Evolutionary conservation across 2,888 invertebrate genomes (phyloP), one percentile per base, ranked within the genome.

Genomic region (Scelioninae gen. 1): DNA sequence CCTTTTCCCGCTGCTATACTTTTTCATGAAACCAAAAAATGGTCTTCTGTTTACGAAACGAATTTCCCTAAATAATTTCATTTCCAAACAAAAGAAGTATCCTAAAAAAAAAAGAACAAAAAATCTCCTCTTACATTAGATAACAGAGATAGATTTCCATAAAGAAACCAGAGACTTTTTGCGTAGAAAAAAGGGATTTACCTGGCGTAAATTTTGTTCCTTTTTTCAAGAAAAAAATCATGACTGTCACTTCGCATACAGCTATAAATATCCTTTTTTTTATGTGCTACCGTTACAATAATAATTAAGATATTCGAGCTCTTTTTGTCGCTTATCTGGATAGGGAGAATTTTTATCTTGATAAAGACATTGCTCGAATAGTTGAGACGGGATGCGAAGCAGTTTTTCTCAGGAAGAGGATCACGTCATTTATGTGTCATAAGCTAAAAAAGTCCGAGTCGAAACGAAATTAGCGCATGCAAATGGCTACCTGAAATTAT

Each of bases 401-500:
- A 31, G 58, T 29, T 68, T 76, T 77, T 77, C 60, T 66, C 62
- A 38, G 65, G 51, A 51, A 65, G 66, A 74, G 74, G 72, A 80
- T 80, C 79, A 65, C 74, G 79, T 80, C 72, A 80, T 51, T 66
- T 72, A 62, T 55, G 74, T 74, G 79, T 74, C 79, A 80, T 23
- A 23, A 51, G 49, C 47, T 66, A 6, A 53, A 74, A 72, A 62
- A 55, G 66, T 65, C 34, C 11, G 23, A 45, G 45, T 34, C 56
- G 60, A 76, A 43, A 55, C 53, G 55, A 80, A 69, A 80, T 75
- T 80, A 69, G 74, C 75, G 56, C 74, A 68, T 75, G 63, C 80
- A 75, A 74, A 80, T 80, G 68, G 75, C 79, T 63, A 68, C 74
- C 63, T 62, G 68, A 80, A 69, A 63, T 75, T 68, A 72, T 80